Percentiles rank a stretch among this genome's conserved stretches.
Evolutionary conservation across 2,797 vertebrate species (phyloP).

Genomic region (Hippopotamyrus pictus): DNA sequence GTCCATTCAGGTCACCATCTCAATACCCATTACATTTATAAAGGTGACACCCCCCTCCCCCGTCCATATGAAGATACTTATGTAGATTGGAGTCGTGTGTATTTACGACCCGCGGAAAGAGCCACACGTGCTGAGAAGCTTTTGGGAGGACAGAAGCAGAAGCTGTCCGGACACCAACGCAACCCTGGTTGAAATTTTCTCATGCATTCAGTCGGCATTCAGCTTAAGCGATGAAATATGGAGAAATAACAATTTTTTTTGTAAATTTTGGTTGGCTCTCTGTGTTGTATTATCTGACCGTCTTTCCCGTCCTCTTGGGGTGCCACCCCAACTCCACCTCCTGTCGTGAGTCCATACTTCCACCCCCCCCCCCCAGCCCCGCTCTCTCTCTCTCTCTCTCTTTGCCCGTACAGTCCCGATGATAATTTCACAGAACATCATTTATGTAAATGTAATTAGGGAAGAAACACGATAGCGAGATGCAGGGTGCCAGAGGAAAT

Average conservation of each 20-base stretch:
- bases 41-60: background rate
- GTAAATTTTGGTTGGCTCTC: background rate
- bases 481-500: constrained; percentile 83
- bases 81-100: constrained; percentile 1
- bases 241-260: background rate
- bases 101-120: background rate
- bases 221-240: background rate
- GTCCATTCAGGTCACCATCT: background rate
- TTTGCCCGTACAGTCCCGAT: constrained; percentile 67
- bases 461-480: constrained; percentile 83
- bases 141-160: background rate
- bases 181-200: background rate
- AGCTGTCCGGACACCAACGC: background rate
- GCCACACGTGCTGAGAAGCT: background rate
- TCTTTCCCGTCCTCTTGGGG: background rate
- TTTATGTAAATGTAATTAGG: constrained; percentile 99
- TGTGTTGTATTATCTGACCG: background rate
- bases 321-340: constrained; percentile 22
- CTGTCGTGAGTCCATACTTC: constrained; percentile 25
- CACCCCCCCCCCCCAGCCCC: background rate
- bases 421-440: constrained; percentile 88
- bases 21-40: background rate
- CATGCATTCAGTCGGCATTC: background rate
- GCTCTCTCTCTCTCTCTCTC: constrained; percentile 28
- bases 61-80: background rate